Evolutionary conservation across 1,140 invertebrate species (phyloP).

Genomic region (Papilio aristodemus): DNA sequence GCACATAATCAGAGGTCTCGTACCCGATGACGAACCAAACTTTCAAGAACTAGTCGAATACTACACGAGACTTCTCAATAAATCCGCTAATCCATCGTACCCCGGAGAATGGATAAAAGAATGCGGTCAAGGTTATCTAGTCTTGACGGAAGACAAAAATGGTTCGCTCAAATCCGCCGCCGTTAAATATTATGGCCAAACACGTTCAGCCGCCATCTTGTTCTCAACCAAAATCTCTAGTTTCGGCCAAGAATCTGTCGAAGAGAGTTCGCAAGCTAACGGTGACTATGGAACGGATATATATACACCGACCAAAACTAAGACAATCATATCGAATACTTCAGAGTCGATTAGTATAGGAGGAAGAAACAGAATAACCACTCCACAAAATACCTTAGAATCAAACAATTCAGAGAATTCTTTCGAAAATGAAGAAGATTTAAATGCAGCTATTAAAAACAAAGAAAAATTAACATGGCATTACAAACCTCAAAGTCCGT

Average conservation of each 20-base stretch:
- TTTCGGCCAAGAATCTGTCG: constrained; percentile 77
- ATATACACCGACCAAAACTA: constrained; percentile 65
- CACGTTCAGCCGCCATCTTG: constrained; percentile 69
- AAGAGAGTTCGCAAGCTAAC: constrained; percentile 58
- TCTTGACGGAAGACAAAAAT: constrained; percentile 67
- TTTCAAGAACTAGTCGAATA: constrained; percentile 67
- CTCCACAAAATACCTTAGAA: constrained; percentile 61
- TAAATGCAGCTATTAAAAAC: constrained; percentile 43
- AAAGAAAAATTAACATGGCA: constrained; percentile 73
- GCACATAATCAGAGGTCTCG: constrained; percentile 79
- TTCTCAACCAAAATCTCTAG: constrained; percentile 80
- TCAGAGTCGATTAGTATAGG: constrained; percentile 67
- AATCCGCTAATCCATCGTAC: constrained; percentile 52
- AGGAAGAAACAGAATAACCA: constrained; percentile 61
- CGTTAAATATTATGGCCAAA: constrained; percentile 70
- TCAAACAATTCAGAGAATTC: constrained; percentile 48
- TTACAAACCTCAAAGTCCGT: constrained; percentile 68
- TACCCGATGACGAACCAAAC: constrained; percentile 64
- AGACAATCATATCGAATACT: constrained; percentile 69
- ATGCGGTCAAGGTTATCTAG: constrained; percentile 73
- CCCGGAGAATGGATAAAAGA: constrained; percentile 59
- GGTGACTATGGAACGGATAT: constrained; percentile 63
- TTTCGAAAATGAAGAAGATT: constrained; percentile 48
- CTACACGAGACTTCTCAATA: constrained; percentile 65
- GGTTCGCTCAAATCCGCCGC: constrained; percentile 61